These are phyloP conservation scores for Odontesthes bonariensis DNA, from an alignment of 2,113 vertebrate genomes.

Conservation along the genomic window DNA sequence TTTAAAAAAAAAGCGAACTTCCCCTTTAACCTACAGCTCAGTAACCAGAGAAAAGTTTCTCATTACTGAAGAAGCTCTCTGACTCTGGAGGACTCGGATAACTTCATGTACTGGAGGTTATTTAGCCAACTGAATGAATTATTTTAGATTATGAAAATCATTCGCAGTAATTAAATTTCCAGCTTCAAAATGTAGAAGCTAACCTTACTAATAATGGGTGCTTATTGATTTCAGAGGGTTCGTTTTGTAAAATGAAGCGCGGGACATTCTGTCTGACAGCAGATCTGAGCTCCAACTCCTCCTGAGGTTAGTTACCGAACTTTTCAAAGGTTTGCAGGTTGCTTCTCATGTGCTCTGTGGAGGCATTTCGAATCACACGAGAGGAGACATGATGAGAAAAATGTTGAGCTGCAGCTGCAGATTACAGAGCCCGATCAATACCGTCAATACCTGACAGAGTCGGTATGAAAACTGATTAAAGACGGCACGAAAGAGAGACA, in stretches of 20 bases:
- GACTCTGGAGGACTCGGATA: no score
- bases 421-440: slow-evolving; percentile 5
- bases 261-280: not conserved
- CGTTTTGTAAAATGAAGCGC: not conserved
- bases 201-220: no score
- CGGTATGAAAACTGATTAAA: slow-evolving; percentile 1
- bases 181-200: no score
- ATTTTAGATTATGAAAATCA: no score
- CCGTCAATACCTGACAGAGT: slow-evolving; percentile 4
- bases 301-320: not conserved
- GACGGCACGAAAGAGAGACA: not conserved
- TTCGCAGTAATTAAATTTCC: no score
- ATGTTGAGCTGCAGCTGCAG: not conserved
- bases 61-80: no score
- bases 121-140: no score
- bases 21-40: no score
- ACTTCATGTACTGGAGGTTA: no score
- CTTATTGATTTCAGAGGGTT: no score
- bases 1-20: no score
- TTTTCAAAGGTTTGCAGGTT: slow-evolving; percentile 9
- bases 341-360: not conserved
- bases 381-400: not conserved
- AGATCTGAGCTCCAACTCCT: not conserved
- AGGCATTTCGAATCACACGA: not conserved
- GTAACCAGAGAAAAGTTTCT: no score